Conservation (phyloP, 2,113 vertebrate species). For the Perca fluviatilis region DNA sequence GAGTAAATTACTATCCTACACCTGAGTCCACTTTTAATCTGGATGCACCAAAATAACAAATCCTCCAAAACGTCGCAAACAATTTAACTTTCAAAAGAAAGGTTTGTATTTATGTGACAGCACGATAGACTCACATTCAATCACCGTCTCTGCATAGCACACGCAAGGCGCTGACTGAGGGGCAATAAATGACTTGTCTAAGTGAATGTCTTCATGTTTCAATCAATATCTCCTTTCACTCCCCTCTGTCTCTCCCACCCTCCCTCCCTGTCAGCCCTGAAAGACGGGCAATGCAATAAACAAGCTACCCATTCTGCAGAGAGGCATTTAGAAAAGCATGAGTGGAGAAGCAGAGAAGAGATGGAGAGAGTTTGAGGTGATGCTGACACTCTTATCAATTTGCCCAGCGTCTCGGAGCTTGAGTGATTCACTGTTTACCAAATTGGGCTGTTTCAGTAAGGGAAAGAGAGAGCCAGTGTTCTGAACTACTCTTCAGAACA, state of each 20-base stretch:
- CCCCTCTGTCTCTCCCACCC: constrained; percentile 34
- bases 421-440: constrained; percentile 76
- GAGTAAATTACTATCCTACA: background rate
- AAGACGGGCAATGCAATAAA: constrained; percentile 68
- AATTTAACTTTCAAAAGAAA: constrained; percentile 35
- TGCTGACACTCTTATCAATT: constrained; percentile 74
- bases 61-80: constrained; percentile 16
- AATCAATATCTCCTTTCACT: constrained; percentile 69
- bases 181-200: constrained; percentile 77
- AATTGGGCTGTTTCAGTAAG: constrained; percentile 70
- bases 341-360: constrained; percentile 61
- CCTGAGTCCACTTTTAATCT: constrained; percentile 13
- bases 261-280: constrained; percentile 47
- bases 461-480: constrained; percentile 52
- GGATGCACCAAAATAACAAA: background rate
- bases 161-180: constrained; percentile 36
- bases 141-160: constrained; percentile 42
- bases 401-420: constrained; percentile 58
- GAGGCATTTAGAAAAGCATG: constrained; percentile 65
- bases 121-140: constrained; percentile 42
- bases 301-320: constrained; percentile 64
- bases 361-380: constrained; percentile 65
- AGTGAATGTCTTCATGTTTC: constrained; percentile 77
- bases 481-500: constrained; percentile 76
- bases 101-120: constrained; percentile 33